Conservation (phyloP, 1,140 invertebrate genomes). For the Trigoniulus corallinus region DNA sequence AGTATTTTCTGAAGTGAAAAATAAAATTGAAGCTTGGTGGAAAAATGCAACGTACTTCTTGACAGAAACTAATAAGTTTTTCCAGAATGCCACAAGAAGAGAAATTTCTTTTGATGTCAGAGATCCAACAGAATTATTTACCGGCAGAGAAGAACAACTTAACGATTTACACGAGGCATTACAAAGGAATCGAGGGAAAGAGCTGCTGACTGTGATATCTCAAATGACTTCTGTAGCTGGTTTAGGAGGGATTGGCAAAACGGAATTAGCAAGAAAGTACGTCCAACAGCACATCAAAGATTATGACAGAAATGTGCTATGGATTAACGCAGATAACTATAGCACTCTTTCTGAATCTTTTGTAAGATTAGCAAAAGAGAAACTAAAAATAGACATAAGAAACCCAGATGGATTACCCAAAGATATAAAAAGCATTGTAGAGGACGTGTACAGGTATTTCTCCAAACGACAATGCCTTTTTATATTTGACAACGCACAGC, state of each 20-base stretch:
- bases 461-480: slow-evolving; percentile 13
- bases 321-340: slow-evolving; percentile 16
- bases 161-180: not conserved
- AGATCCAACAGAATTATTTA: not conserved
- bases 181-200: too few relatives aligned
- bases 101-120: not conserved
- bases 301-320: slow-evolving; percentile 15
- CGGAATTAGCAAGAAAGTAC: slow-evolving; percentile 15
- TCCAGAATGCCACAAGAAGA: not conserved
- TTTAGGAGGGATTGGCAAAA: slow-evolving; percentile 16
- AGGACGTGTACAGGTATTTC: slow-evolving; percentile 14
- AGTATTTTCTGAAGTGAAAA: not conserved
- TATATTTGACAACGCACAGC: slow-evolving; percentile 17
- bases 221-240: slow-evolving; percentile 11
- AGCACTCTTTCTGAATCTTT: slow-evolving; percentile 13
- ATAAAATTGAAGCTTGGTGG: not conserved
- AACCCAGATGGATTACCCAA: slow-evolving; percentile 8
- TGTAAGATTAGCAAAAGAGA: slow-evolving; percentile 9
- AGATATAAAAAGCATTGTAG: slow-evolving; percentile 9
- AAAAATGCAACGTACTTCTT: not conserved
- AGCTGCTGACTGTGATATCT: too few relatives aligned
- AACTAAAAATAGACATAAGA: slow-evolving; percentile 9
- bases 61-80: not conserved
- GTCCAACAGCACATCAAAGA: slow-evolving; percentile 9
- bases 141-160: not conserved